Percentiles rank a stretch among this genome's conserved stretches.
Evolutionary conservation across 1,140 invertebrate species (phyloP).

Genomic region (Drosophila pectinifera): DNA sequence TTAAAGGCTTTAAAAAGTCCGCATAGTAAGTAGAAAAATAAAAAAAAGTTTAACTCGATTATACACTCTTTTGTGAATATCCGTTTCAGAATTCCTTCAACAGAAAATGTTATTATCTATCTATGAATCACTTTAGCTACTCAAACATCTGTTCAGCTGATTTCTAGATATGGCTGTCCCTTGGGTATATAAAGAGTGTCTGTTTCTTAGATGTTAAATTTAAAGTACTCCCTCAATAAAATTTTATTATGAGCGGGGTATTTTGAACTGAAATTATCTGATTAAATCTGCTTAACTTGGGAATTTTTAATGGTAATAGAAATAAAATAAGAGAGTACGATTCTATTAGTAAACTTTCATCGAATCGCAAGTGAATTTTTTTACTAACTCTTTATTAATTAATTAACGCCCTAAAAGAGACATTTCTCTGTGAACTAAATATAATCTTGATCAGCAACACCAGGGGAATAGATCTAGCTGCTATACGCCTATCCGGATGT

Average conservation of each 20-base stretch:
- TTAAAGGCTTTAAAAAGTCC: neutral
- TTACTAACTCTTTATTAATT: too few species aligned
- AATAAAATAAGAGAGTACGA: neutral
- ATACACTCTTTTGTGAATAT: too few species aligned
- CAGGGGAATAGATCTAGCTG: neutral
- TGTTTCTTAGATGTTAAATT: too few species aligned
- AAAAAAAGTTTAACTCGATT: too few species aligned
- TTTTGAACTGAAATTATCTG: too few species aligned
- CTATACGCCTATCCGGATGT: too few species aligned
- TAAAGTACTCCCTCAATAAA: too few species aligned
- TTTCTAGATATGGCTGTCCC: too few species aligned
- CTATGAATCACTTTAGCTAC: neutral
- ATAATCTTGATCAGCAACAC: neutral
- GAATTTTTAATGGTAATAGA: neutral
- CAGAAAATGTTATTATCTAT: conserved; percentile 3
- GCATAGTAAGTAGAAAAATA: neutral
- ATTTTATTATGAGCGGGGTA: neutral
- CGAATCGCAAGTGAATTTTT: too few species aligned
- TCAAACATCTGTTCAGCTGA: conserved; percentile 28
- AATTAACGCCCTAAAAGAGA: neutral
- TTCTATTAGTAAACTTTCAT: neutral
- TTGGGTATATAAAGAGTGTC: neutral
- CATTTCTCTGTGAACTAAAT: neutral
- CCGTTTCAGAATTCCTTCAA: neutral
- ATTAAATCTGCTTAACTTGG: neutral